Evolutionary conservation across 2,888 invertebrate species (phyloP).

Genomic region (Chaetoderma sp.): DNA sequence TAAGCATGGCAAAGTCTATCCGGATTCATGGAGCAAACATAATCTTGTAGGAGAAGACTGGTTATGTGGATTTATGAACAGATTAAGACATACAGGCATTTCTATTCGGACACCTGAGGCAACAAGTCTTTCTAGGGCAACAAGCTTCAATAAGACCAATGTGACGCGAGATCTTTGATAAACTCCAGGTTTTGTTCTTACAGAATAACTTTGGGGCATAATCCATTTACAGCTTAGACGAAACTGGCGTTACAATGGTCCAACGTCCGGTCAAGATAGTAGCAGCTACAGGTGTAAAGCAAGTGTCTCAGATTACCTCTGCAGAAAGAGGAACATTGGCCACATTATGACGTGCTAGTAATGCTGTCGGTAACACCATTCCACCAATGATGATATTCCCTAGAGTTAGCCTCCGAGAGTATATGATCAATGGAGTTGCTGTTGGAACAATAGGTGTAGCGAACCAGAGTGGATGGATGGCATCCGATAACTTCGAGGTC

Average conservation of each 20-base stretch:
- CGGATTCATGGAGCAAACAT: too few relatives aligned
- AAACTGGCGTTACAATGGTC: constrained; percentile 19
- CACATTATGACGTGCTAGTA: constrained; percentile 2
- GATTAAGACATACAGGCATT: constrained; percentile 22
- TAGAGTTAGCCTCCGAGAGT: constrained; percentile 8
- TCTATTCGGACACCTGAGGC: constrained; percentile 36
- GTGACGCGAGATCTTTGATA: constrained; percentile 23
- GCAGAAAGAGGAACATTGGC: constrained; percentile 16
- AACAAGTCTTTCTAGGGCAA: constrained; percentile 30
- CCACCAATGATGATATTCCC: constrained; percentile 22
- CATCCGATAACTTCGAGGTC: constrained; percentile 18
- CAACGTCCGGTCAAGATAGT: constrained; percentile 20
- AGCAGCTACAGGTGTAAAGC: constrained; percentile 5
- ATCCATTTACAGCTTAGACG: constrained; percentile 7
- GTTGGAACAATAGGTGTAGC: constrained; percentile 17
- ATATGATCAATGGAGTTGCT: constrained; percentile 6
- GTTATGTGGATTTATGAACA: constrained; percentile 28
- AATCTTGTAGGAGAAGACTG: constrained; percentile 39
- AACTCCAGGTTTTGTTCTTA: constrained; percentile 16
- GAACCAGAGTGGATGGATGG: constrained; percentile 32
- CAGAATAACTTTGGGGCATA: neutral
- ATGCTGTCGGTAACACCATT: constrained; percentile 10
- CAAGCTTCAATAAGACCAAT: constrained; percentile 34
- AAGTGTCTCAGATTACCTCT: constrained; percentile 13
- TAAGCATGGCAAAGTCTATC: too few relatives aligned